Percentiles rank a stretch among this genome's conserved stretches.
phyloP scores from a whole-genome alignment of 2,888 invertebrate species.

The Clostera curtula region DNA sequence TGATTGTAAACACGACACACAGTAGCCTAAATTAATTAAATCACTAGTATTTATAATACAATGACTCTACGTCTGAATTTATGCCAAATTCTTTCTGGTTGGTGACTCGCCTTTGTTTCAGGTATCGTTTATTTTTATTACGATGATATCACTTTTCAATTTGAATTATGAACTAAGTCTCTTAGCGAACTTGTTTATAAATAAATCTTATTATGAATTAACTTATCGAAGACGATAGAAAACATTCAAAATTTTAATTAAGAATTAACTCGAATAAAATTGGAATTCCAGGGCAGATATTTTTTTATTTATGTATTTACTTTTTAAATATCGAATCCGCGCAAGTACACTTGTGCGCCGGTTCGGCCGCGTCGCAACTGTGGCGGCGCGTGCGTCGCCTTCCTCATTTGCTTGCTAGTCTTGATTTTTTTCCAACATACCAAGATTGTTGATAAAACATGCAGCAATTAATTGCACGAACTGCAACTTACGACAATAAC shows the following conservation, averaged over 20 bases:
- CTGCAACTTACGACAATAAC: slow-evolving; percentile 7
- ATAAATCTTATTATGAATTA: too few species aligned
- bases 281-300: background rate
- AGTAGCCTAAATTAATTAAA: slow-evolving; percentile 22
- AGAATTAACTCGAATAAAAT: too few species aligned
- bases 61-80: slow-evolving; percentile 32
- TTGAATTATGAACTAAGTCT: slow-evolving; percentile 5
- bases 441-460: slow-evolving; percentile 17
- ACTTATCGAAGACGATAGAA: too few species aligned
- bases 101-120: slow-evolving; percentile 22
- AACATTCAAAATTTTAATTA: too few species aligned
- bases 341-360: slow-evolving; percentile 36
- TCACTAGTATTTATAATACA: slow-evolving; percentile 16
- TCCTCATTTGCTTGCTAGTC: slow-evolving; percentile 24
- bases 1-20: slow-evolving; percentile 28
- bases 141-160: slow-evolving; percentile 22
- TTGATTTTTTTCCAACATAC: slow-evolving; percentile 22
- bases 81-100: slow-evolving; percentile 39
- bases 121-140: slow-evolving; percentile 17
- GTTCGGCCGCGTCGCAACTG: slow-evolving; percentile 43
- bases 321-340: slow-evolving; percentile 9
- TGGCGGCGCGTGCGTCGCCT: slow-evolving; percentile 28
- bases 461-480: slow-evolving; percentile 36
- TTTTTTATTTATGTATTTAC: background rate
- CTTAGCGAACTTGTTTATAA: slow-evolving; percentile 7